Percentiles rank a stretch among this genome's conserved stretches.
Evolutionary conservation across 35 echinoderm and acorn worm species (phyloP).

Genomic region (Anneissia japonica): DNA sequence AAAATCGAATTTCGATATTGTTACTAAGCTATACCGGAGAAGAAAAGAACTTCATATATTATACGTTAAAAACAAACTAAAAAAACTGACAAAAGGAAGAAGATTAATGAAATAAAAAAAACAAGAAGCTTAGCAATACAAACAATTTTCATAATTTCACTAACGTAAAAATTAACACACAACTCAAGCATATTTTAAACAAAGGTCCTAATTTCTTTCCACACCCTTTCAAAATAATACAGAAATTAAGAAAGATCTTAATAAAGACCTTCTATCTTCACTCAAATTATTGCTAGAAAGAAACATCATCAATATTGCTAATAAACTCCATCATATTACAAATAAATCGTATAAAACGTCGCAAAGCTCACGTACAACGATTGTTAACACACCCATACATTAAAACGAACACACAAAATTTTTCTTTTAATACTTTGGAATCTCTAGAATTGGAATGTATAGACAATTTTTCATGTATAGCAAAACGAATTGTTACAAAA

Average conservation of each 20-base stretch:
- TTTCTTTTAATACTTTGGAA: not conserved
- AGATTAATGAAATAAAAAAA: too few species aligned
- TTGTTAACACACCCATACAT: not conserved
- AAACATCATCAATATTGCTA: not conserved
- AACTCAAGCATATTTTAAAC: not conserved
- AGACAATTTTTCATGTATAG: not conserved
- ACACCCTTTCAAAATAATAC: not conserved
- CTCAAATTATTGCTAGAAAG: not conserved
- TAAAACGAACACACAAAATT: not conserved
- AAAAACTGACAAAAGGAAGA: too few species aligned
- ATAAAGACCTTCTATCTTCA: not conserved
- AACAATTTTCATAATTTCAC: not conserved
- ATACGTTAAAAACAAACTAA: too few species aligned
- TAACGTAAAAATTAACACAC: not conserved
- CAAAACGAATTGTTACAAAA: not conserved
- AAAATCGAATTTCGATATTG: too few species aligned
- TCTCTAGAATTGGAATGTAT: not conserved
- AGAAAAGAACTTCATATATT: too few species aligned
- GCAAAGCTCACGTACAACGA: not conserved
- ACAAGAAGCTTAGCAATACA: too few species aligned
- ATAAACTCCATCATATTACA: not conserved
- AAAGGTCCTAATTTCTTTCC: not conserved
- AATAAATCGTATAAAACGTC: not conserved
- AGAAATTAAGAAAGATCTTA: not conserved
- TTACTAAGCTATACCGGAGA: too few species aligned